Evolutionary conservation across 2,797 vertebrate species (phyloP), one percentile per base, ranked within the genome.

Genomic region (Hybognathus amarus): DNA sequence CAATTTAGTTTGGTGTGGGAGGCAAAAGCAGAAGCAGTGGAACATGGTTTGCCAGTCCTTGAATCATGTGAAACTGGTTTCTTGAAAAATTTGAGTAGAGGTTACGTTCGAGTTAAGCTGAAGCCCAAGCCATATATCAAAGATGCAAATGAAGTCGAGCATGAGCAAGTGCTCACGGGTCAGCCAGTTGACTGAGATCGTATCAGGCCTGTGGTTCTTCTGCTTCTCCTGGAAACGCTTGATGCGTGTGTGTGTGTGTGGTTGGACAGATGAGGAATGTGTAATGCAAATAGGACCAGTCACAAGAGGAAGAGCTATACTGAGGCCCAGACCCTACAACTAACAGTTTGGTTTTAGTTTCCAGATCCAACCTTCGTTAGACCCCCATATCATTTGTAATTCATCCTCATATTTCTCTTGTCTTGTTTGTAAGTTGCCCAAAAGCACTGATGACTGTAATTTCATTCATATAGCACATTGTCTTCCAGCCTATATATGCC

Each of bases 21-120:
- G 83, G 63, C 61, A 87, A 85, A 88, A 88, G 83, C 83, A 88
- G 87, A 88, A 88, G 63, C 69, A 66, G 85, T 83, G 69, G 80
- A 88, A 88, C 85, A 33, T 76, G 50, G 59, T 76, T 40, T 42
- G 38, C 81, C 30, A 66, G 70, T 38, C 54, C 64, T 70, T 10
- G 69, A 61, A 83, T 86, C 67, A 78, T 78, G 80, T 83, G 77
- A 85, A 70, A 82, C 64, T 13, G 33, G 22, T 68, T n/a, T 15
- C 33, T 82, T 71, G 11, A 30, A 40, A 77, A 47, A 64, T 73
- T 42, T 73, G 42, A 38, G 24, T 73, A 20, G 42, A 71, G 74
- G 71, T 83, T 70, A 77, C 30, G 1, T 59, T 59, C n/a, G 10
- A 56, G 40, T 61, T 77, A 69, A 69, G 27, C 50, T 56, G 18